A percentile compares a stretch with the other conserved stretches of the same genome.
phyloP scores from a whole-genome alignment of 2,797 vertebrate genomes.

The Sardinella longiceps region DNA sequence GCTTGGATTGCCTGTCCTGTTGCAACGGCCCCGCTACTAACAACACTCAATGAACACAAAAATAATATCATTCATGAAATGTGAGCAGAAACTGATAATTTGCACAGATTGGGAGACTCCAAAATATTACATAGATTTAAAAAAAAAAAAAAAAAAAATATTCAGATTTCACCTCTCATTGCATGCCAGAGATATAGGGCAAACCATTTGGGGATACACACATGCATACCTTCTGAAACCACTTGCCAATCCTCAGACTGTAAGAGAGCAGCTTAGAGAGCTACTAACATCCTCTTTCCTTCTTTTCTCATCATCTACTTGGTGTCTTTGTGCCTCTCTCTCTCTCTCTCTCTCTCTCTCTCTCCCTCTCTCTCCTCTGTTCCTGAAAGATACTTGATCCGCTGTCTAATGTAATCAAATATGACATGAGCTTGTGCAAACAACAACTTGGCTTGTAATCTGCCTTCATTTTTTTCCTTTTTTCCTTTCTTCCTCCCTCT shows the following conservation, averaged over 20 bases:
- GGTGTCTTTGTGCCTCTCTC: background rate
- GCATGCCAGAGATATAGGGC: background rate
- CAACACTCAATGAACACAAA: background rate
- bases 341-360: slow-evolving; percentile 13
- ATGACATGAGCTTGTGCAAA: slow-evolving; percentile 25
- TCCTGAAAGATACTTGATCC: slow-evolving; percentile 11
- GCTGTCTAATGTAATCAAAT: slow-evolving; percentile 19
- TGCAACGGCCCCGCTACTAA: no score
- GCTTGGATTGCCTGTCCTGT: no score
- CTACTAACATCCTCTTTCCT: background rate
- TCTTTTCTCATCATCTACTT: background rate
- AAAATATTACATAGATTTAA: background rate
- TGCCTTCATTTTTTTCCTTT: background rate
- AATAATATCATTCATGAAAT: background rate
- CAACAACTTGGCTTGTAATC: slow-evolving; percentile 24
- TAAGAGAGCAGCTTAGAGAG: background rate
- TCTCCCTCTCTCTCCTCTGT: background rate
- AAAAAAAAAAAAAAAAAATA: background rate
- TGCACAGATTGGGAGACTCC: background rate
- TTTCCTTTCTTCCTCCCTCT: background rate
- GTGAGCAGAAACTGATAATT: background rate
- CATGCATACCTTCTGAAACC: background rate
- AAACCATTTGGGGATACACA: background rate
- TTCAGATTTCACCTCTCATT: background rate
- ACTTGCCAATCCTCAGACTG: background rate